Percentiles rank a stretch among this genome's conserved stretches.
Evolutionary conservation across 2,888 invertebrate species (phyloP).

Genomic region (Hanleya hanleyi): DNA sequence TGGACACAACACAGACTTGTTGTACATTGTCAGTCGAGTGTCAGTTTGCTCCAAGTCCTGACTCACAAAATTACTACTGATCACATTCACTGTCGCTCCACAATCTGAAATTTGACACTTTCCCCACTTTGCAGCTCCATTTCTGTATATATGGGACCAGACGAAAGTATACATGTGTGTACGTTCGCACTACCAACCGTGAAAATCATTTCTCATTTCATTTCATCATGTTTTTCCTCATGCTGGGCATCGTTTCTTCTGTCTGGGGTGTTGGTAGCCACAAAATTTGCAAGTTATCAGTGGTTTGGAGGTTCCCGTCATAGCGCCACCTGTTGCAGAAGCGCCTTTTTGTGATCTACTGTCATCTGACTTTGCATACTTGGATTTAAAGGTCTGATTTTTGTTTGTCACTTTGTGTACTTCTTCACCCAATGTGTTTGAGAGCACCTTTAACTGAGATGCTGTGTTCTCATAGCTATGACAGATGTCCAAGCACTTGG

Average conservation of each 20-base stretch:
- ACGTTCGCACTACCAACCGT: slow-evolving; percentile 1
- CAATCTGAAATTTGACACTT: slow-evolving; percentile 7
- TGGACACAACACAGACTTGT: neutral
- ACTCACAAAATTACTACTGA: slow-evolving; percentile 4
- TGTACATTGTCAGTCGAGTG: neutral
- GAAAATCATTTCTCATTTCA: slow-evolving; percentile 10
- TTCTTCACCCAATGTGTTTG: neutral
- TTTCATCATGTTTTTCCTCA: slow-evolving; percentile 13
- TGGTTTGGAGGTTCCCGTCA: neutral
- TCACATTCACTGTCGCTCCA: slow-evolving; percentile 11
- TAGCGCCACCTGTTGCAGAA: neutral
- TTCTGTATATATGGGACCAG: slow-evolving; percentile 10
- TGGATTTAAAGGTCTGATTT: neutral
- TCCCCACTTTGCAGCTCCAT: neutral
- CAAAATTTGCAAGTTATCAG: slow-evolving; percentile 18
- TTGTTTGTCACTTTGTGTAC: neutral
- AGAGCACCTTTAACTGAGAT: neutral
- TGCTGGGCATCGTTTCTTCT: slow-evolving; percentile 18
- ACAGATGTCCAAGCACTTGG: slow-evolving; percentile 8
- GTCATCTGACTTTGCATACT: neutral
- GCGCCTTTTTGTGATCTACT: neutral
- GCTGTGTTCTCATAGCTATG: neutral
- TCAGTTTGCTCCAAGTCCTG: neutral
- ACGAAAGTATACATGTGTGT: neutral
- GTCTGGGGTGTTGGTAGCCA: neutral